phyloP scores from a whole-genome alignment of 2,888 invertebrate species.

The Lomographa bimaculata region DNA sequence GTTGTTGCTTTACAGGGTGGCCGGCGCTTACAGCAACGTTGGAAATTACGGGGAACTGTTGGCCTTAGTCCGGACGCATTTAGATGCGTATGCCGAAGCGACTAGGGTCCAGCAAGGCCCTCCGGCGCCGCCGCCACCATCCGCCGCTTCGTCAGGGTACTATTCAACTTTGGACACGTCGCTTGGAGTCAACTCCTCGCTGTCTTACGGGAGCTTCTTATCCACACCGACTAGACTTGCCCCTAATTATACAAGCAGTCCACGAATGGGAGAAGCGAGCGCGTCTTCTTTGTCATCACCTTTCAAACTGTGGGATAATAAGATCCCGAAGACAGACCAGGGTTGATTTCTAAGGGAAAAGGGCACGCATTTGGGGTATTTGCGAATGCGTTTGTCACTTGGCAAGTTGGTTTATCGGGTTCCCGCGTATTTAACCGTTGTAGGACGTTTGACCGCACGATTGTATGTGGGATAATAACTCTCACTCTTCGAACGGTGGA shows the following conservation, averaged over 20 bases:
- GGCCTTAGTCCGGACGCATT: conserved; percentile 69
- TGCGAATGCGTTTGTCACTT: conserved; percentile 59
- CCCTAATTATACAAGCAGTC: conserved; percentile 73
- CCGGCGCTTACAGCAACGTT: conserved; percentile 69
- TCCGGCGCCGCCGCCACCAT: conserved; percentile 67
- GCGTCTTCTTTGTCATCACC: conserved; percentile 49
- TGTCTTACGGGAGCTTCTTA: conserved; percentile 74
- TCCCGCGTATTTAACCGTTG: conserved; percentile 49
- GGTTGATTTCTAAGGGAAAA: conserved; percentile 61
- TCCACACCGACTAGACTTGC: conserved; percentile 69
- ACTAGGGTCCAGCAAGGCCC: conserved; percentile 60
- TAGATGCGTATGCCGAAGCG: conserved; percentile 75
- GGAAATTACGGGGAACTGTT: conserved; percentile 68
- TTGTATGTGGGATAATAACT: conserved; percentile 66
- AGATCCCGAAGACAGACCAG: conserved; percentile 59
- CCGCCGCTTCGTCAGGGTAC: conserved; percentile 79
- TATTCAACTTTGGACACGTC: conserved; percentile 77
- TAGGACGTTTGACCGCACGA: conserved; percentile 24
- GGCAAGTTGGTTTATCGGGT: conserved; percentile 32
- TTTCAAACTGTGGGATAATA: conserved; percentile 71
- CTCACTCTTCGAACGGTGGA: conserved; percentile 58
- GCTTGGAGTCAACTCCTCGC: conserved; percentile 75
- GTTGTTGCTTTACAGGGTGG: conserved; percentile 85
- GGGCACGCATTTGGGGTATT: conserved; percentile 56
- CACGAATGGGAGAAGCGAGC: conserved; percentile 62